Evolutionary conservation across 2,113 vertebrate species (phyloP).

Genomic region (Tetraodon nigroviridis): DNA sequence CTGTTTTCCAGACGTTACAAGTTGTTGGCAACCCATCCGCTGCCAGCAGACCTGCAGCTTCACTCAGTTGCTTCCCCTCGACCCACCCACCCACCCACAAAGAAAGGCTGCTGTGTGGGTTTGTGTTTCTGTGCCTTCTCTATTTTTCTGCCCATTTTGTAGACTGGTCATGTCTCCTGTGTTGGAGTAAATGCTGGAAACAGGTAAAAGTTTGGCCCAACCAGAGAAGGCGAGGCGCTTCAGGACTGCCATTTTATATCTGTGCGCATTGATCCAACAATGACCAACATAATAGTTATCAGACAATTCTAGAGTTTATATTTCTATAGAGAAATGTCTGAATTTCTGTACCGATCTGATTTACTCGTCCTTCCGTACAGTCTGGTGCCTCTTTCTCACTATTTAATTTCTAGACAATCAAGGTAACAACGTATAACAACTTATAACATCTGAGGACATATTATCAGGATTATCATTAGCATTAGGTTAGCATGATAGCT

Average conservation of each 20-base stretch:
- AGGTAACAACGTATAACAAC: conserved; percentile 37
- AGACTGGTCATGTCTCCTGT: conserved; percentile 42
- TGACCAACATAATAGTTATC: conserved; percentile 44
- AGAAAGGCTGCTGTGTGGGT: conserved; percentile 53
- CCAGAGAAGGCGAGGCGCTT: conserved; percentile 22
- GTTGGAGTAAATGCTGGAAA: conserved; percentile 12
- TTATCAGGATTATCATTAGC: conserved; percentile 29
- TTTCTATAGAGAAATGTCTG: conserved; percentile 64
- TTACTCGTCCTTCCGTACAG: conserved; percentile 49
- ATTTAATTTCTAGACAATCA: conserved; percentile 75
- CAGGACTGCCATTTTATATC: conserved; percentile 62
- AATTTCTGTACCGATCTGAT: conserved; percentile 64
- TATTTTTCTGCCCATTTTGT: conserved; percentile 65
- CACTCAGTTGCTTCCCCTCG: conserved; percentile 34
- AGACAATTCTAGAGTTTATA: conserved; percentile 68
- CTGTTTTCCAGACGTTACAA: conserved; percentile 36
- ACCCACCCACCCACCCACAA: not conserved
- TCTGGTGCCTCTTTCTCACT: conserved; percentile 67
- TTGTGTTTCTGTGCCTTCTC: conserved; percentile 72
- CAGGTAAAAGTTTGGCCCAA: conserved; percentile 21
- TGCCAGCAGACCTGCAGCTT: conserved; percentile 46
- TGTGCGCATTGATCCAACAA: conserved; percentile 50
- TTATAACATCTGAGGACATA: conserved; percentile 33
- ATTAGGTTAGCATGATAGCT: conserved; percentile 58
- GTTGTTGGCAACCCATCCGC: conserved; percentile 31